A percentile compares a stretch with the other conserved stretches of the same genome.
Evolutionary conservation across 2,797 vertebrate genomes (phyloP).

Genomic region (Periparus ater): DNA sequence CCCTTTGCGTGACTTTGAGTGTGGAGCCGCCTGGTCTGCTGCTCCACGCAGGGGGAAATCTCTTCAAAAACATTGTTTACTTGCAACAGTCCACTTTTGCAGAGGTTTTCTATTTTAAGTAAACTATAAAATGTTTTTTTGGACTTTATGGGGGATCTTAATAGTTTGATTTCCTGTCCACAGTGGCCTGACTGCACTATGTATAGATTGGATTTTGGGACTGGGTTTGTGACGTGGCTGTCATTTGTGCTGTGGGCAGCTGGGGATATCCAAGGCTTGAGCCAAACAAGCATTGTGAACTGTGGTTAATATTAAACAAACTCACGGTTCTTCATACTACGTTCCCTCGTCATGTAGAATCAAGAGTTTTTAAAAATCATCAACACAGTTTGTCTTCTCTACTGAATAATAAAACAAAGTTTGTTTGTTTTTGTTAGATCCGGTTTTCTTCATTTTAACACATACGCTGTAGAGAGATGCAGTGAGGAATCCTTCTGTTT

Average conservation of each 20-base stretch:
- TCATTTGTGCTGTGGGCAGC: rapidly evolving
- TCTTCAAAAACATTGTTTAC: constrained; percentile 64
- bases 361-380: neutral
- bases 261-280: neutral
- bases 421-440: neutral
- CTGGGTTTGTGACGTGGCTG: neutral
- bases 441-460: neutral
- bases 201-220: constrained; percentile 18
- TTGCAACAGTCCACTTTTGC: neutral
- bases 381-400: neutral
- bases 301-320: neutral
- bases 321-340: neutral
- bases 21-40: constrained; percentile 64
- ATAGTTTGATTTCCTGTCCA: constrained; percentile 26
- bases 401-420: neutral
- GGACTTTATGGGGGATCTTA: neutral
- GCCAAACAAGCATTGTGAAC: neutral
- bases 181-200: neutral
- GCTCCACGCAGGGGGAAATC: constrained; percentile 38
- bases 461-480: rapidly evolving
- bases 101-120: constrained; percentile 60
- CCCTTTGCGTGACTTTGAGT: constrained; percentile 64
- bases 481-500: neutral
- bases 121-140: constrained; percentile 56
- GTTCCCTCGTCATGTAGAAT: neutral